A percentile compares a stretch with the other conserved stretches of the same genome.
Evolutionary conservation across 2,113 vertebrate species (phyloP).

Genomic region (Parotia lawesii): DNA sequence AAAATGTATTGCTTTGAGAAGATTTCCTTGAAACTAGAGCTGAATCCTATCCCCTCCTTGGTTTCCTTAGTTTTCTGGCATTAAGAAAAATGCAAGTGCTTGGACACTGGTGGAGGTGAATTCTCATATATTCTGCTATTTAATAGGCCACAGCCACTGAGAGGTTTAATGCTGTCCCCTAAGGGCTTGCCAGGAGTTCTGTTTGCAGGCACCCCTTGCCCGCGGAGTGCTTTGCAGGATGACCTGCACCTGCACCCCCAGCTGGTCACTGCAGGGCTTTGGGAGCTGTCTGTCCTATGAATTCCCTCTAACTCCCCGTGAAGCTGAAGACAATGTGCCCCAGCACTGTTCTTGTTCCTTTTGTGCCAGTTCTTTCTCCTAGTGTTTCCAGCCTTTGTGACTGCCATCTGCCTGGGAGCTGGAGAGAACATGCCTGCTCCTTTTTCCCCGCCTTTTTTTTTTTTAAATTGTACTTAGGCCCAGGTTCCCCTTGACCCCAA

Average conservation of each 20-base stretch:
- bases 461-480: neutral
- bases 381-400: neutral
- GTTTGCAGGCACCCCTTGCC: neutral
- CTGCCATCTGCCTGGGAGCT: neutral
- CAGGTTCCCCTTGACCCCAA: neutral
- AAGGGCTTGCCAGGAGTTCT: neutral
- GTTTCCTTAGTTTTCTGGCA: neutral
- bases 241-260: neutral
- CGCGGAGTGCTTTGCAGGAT: neutral
- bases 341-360: neutral
- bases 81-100: neutral
- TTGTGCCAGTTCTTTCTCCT: neutral
- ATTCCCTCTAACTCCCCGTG: neutral
- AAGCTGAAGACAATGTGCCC: neutral
- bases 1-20: neutral
- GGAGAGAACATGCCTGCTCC: neutral
- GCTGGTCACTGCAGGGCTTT: neutral
- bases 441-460: fast-evolving
- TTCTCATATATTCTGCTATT: neutral
- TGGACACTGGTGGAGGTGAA: neutral
- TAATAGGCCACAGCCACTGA: neutral
- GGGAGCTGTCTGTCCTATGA: neutral
- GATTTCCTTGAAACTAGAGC: neutral
- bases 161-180: neutral
- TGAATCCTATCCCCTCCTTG: neutral